A percentile compares a stretch with the other conserved stretches of the same genome.
phyloP scores from a whole-genome alignment of 2,888 invertebrate species.

The Drosophila dives region DNA sequence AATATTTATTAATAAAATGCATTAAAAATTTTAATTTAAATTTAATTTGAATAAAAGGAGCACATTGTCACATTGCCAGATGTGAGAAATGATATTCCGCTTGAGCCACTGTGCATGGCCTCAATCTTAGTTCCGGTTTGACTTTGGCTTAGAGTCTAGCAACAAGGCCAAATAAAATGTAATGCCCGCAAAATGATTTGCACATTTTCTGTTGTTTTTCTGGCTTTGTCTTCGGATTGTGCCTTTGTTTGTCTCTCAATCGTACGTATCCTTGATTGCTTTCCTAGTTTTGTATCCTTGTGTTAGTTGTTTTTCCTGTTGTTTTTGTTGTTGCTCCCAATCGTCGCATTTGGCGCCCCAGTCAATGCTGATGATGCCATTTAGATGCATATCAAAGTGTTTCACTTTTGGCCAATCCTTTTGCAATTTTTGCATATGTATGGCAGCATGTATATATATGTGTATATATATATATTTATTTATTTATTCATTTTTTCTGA shows the following conservation, averaged over 20 bases:
- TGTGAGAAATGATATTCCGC: not conserved
- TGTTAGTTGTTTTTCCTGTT: not conserved
- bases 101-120: slow-evolving; percentile 24
- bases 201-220: slow-evolving; percentile 43
- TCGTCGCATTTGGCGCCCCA: slow-evolving; percentile 56
- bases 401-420: slow-evolving; percentile 78
- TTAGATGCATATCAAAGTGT: slow-evolving; percentile 78
- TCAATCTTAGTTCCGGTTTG: slow-evolving; percentile 22
- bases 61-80: not conserved
- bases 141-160: slow-evolving; percentile 25
- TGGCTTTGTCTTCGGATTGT: slow-evolving; percentile 30
- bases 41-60: not conserved
- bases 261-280: slow-evolving; percentile 68
- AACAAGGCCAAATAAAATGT: slow-evolving; percentile 59
- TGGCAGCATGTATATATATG: slow-evolving; percentile 4
- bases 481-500: slow-evolving; percentile 26
- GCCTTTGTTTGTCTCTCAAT: slow-evolving; percentile 64
- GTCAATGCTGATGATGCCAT: slow-evolving; percentile 77
- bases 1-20: slow-evolving; percentile 23
- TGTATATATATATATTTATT: slow-evolving; percentile 55
- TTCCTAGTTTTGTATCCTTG: slow-evolving; percentile 48
- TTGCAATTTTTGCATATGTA: slow-evolving; percentile 73
- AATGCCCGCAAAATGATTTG: slow-evolving; percentile 70
- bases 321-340: slow-evolving; percentile 23
- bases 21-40: not conserved